These are phyloP conservation scores for Pristis pectinata DNA, from an alignment of 2,797 vertebrate species.

Conservation along the genomic window DNA sequence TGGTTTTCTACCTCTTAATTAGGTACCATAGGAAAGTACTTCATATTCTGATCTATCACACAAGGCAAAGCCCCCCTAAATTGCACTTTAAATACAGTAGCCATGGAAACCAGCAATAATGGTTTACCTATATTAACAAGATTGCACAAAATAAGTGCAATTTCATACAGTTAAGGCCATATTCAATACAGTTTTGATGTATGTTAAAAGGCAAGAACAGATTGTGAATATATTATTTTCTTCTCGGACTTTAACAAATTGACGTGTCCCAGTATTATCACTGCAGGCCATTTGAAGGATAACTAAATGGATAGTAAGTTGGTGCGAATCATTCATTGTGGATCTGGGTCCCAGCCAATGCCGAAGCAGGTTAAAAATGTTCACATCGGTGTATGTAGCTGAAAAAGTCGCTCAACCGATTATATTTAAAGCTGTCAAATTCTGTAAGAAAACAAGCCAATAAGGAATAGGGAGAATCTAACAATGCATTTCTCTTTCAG, in stretches of 20 bases:
- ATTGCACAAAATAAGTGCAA: conserved; percentile 19
- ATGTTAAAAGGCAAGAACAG: not conserved
- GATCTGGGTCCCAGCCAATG: not conserved
- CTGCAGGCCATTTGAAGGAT: no score
- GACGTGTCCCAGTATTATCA: not conserved
- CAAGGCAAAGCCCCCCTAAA: not conserved
- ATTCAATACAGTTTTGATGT: not conserved
- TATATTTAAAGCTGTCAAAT: not conserved
- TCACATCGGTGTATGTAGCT: not conserved
- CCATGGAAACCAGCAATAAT: conserved; percentile 22
- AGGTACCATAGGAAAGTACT: not conserved
- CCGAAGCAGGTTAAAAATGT: not conserved
- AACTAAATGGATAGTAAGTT: not conserved
- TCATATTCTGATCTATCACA: conserved; percentile 13
- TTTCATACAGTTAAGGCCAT: conserved; percentile 2
- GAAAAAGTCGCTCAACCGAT: no score
- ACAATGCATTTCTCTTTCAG: not conserved
- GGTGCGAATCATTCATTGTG: not conserved
- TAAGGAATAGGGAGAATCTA: not conserved
- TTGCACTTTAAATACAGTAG: conserved; percentile 28
- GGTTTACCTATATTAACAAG: not conserved
- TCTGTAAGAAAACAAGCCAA: not conserved
- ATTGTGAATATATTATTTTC: not conserved
- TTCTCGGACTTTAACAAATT: not conserved
- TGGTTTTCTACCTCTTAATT: conserved; percentile 34